Evolutionary conservation across 2,113 vertebrate genomes (phyloP).

Genomic region (Numenius arquata): DNA sequence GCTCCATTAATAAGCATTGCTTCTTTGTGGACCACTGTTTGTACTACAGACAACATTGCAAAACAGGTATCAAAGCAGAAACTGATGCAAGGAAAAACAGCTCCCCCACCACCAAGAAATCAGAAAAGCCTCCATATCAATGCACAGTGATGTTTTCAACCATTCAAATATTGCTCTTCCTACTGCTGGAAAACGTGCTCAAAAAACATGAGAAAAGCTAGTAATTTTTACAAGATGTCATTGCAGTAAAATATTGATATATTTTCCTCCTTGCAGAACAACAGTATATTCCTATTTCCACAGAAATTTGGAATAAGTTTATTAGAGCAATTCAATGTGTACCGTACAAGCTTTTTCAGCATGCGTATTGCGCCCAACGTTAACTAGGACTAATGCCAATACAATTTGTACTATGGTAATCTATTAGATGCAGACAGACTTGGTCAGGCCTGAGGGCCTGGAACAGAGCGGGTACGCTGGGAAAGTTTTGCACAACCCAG

Average conservation of each 20-base stretch:
- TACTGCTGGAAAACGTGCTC: background rate
- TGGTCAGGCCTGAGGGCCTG: background rate
- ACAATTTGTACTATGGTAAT: background rate
- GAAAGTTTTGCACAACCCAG: background rate
- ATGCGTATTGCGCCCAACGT: background rate
- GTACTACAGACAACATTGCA: background rate
- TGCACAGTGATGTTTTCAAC: background rate
- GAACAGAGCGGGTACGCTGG: background rate
- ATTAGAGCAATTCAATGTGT: background rate
- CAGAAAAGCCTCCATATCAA: background rate
- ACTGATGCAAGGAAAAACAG: background rate
- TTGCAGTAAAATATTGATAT: background rate
- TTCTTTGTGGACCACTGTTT: conserved; percentile 34
- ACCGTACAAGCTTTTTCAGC: background rate
- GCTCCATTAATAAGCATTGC: conserved; percentile 52
- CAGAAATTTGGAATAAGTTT: fast-evolving
- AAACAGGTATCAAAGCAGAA: background rate
- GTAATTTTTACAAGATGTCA: background rate
- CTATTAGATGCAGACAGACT: background rate
- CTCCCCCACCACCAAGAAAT: background rate
- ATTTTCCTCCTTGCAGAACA: background rate
- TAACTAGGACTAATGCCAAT: background rate
- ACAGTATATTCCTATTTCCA: background rate
- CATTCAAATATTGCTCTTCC: background rate
- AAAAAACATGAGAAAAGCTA: background rate